phyloP scores from a whole-genome alignment of 2,888 invertebrate genomes.

The Ditula angustiorana region DNA sequence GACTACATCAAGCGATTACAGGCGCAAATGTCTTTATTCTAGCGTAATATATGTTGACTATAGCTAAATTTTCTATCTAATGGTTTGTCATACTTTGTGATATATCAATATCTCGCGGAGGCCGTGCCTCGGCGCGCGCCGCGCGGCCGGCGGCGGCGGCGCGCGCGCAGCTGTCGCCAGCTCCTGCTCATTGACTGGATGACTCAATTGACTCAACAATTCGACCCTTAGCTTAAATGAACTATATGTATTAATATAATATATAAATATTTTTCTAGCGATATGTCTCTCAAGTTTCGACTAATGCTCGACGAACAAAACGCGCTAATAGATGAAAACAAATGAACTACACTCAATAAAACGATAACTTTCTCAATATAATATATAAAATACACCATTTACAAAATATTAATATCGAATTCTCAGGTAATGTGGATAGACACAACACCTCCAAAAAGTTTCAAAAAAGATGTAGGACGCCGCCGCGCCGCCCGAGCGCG shows the following conservation, averaged over 20 bases:
- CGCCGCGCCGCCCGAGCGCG: neutral
- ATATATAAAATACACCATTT: constrained; percentile 82
- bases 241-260: constrained; percentile 61
- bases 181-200: constrained; percentile 69
- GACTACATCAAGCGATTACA: constrained; percentile 70
- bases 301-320: constrained; percentile 69
- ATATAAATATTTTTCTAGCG: constrained; percentile 80
- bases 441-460: constrained; percentile 68
- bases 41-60: constrained; percentile 65
- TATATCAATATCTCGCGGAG: constrained; percentile 62
- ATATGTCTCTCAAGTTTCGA: constrained; percentile 81
- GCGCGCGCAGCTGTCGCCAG: constrained; percentile 4
- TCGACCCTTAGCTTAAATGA: constrained; percentile 47
- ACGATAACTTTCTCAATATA: constrained; percentile 68
- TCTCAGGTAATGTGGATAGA: constrained; percentile 53
- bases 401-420: constrained; percentile 76
- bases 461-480: constrained; percentile 70
- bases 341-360: constrained; percentile 62
- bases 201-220: constrained; percentile 57
- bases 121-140: constrained; percentile 60
- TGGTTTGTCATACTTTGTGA: constrained; percentile 63
- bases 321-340: constrained; percentile 66
- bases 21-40: constrained; percentile 67
- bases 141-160: neutral
- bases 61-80: constrained; percentile 81